A percentile compares a stretch with the other conserved stretches of the same genome.
phyloP scores from a whole-genome alignment of 1,140 invertebrate genomes.

The Thaumetopoea pityocampa region DNA sequence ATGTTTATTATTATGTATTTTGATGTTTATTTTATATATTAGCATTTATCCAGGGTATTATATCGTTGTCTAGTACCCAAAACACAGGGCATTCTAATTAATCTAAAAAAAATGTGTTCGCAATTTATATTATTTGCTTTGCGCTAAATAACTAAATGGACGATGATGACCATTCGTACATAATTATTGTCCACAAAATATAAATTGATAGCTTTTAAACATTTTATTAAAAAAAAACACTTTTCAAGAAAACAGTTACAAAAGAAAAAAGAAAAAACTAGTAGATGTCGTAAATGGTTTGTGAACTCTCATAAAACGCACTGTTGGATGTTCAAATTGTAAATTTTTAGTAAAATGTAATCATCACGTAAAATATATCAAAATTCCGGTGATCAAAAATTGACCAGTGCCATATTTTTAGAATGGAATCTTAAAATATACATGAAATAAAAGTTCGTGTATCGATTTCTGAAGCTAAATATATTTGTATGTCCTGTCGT shows the following conservation, averaged over 20 bases:
- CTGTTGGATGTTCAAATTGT: slow-evolving; percentile 12
- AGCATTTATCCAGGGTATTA: too few relatives aligned
- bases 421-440: slow-evolving; percentile 22
- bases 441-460: slow-evolving; percentile 12
- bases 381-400: slow-evolving; percentile 17
- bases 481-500: slow-evolving; percentile 48
- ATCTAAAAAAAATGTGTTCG: too few relatives aligned
- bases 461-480: slow-evolving; percentile 40
- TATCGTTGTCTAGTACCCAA: too few relatives aligned
- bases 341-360: slow-evolving; percentile 27
- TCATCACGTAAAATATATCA: slow-evolving; percentile 7
- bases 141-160: too few relatives aligned
- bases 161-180: too few relatives aligned
- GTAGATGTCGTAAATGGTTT: slow-evolving; percentile 29
- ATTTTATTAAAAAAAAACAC: too few relatives aligned
- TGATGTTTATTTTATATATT: too few relatives aligned
- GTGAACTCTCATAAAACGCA: slow-evolving; percentile 14
- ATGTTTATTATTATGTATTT: too few relatives aligned
- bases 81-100: too few relatives aligned
- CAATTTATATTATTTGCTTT: too few relatives aligned
- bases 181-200: too few relatives aligned
- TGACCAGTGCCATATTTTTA: slow-evolving; percentile 15
- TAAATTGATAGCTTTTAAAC: too few relatives aligned
- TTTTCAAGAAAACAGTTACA: slow-evolving; percentile 27
- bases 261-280: slow-evolving; percentile 18